Percentiles rank a stretch among this genome's conserved stretches.
Conservation (phyloP, 2,888 invertebrate genomes). For the Phortica magna region DNA sequence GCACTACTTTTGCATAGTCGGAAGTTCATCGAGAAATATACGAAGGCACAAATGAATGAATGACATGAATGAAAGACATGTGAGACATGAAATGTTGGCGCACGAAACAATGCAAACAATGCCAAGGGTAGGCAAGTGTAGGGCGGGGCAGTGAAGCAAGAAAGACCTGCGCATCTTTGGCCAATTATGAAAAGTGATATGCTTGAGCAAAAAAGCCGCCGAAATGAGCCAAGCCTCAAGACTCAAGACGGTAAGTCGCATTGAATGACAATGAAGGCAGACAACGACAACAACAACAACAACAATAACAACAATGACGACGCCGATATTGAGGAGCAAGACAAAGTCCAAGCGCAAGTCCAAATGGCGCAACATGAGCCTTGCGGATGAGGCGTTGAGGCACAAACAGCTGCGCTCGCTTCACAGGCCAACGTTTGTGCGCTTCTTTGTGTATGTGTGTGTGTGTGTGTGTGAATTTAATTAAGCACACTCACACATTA, state of each 20-base stretch:
- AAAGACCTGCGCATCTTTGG: neutral
- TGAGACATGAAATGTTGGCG: slow-evolving; percentile 69
- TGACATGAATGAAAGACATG: slow-evolving; percentile 42
- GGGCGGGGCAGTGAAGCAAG: slow-evolving; percentile 27
- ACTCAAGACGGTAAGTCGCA: slow-evolving; percentile 41
- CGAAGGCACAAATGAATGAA: slow-evolving; percentile 13
- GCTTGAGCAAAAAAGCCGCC: slow-evolving; percentile 56
- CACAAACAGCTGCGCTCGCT: slow-evolving; percentile 57
- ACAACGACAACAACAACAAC: slow-evolving; percentile 5
- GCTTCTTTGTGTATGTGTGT: neutral
- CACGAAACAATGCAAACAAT: slow-evolving; percentile 55
- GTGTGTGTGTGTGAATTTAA: slow-evolving; percentile 15
- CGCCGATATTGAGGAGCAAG: neutral
- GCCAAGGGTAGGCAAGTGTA: slow-evolving; percentile 37
- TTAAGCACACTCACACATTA: slow-evolving; percentile 53
- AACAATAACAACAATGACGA: neutral
- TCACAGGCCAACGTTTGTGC: neutral
- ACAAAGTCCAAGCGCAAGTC: neutral
- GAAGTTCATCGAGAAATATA: neutral
- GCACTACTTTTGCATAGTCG: neutral
- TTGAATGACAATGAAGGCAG: neutral
- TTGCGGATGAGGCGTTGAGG: slow-evolving; percentile 46
- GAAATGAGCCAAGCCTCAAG: neutral
- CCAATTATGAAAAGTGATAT: slow-evolving; percentile 71
- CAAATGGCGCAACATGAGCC: neutral